Evolutionary conservation across 92 coral and sea anemone species (phyloP).

Genomic region (Paragorgia papillata): DNA sequence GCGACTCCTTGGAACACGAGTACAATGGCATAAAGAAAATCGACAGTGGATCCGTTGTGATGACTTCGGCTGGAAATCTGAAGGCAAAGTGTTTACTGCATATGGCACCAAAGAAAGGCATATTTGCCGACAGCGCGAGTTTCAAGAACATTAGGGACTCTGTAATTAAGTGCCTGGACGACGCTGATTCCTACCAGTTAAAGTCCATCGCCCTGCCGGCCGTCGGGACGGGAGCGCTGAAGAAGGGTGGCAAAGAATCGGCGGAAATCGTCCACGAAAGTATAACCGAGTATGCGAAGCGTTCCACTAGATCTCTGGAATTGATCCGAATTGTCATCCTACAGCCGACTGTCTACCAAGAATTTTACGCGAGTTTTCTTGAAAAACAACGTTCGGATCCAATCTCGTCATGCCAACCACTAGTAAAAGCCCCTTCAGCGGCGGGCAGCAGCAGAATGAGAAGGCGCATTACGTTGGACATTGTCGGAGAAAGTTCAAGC

Average conservation of each 20-base stretch:
- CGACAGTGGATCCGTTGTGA: conserved; percentile 18
- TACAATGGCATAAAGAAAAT: conserved; percentile 1
- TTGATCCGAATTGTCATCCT: conserved; percentile 48
- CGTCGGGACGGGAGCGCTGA: conserved; percentile 39
- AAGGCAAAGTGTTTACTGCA: conserved; percentile 11
- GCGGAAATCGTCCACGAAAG: conserved; percentile 29
- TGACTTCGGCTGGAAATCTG: conserved; percentile 30
- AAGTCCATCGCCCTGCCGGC: conserved; percentile 46
- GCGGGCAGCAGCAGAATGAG: background rate
- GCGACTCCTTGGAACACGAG: background rate
- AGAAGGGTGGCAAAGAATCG: conserved; percentile 12
- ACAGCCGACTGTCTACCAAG: conserved; percentile 55
- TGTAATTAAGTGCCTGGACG: conserved; percentile 3
- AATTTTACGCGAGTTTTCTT: conserved; percentile 51
- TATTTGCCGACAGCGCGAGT: background rate
- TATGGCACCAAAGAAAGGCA: conserved; percentile 8
- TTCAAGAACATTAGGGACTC: background rate
- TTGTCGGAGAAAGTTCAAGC: conserved; percentile 19
- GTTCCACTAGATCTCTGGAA: conserved; percentile 10
- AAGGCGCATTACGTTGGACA: conserved; percentile 14
- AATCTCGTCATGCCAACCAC: too few relatives aligned
- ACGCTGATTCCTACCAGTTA: conserved; percentile 26
- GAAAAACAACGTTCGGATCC: background rate
- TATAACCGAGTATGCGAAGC: conserved; percentile 23
- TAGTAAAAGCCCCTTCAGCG: background rate